These are phyloP conservation scores for Ichneumoninae sp. DNA, from an alignment of 2,888 invertebrate species.

Conservation along the genomic window DNA sequence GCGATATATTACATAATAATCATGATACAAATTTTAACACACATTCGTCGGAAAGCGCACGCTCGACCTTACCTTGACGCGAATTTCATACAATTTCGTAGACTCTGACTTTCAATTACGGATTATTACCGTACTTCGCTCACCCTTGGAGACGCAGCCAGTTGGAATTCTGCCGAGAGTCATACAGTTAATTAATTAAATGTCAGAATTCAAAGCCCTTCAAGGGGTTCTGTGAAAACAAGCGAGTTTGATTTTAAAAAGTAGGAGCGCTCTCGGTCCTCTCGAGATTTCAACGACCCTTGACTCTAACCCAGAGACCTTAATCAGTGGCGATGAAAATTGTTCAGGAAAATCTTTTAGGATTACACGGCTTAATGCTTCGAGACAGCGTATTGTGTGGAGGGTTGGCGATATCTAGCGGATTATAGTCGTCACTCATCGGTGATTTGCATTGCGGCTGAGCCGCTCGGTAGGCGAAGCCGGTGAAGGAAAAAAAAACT, in stretches of 20 bases:
- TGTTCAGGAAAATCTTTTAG: neutral
- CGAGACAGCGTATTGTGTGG: neutral
- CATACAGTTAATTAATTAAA: conserved; percentile 39
- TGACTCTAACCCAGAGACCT: neutral
- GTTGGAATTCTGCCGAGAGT: neutral
- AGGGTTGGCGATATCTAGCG: neutral
- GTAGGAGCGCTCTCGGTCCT: neutral
- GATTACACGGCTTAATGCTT: neutral
- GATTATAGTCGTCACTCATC: neutral
- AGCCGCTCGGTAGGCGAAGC: neutral
- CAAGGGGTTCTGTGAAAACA: neutral
- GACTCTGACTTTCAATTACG: conserved; percentile 10
- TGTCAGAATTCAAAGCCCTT: conserved; percentile 18
- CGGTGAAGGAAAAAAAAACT: neutral
- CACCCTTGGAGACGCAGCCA: neutral
- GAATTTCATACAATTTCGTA: neutral
- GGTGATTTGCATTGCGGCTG: neutral
- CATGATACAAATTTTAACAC: conserved; percentile 9
- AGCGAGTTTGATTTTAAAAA: conserved; percentile 1
- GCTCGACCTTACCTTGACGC: neutral
- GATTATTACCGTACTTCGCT: conserved; percentile 12
- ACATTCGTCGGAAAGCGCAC: neutral
- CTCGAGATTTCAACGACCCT: neutral
- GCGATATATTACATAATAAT: conserved; percentile 23
- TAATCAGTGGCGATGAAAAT: neutral